Evolutionary conservation across 2,888 invertebrate species (phyloP).

Genomic region (Keiferia lycopersicella): DNA sequence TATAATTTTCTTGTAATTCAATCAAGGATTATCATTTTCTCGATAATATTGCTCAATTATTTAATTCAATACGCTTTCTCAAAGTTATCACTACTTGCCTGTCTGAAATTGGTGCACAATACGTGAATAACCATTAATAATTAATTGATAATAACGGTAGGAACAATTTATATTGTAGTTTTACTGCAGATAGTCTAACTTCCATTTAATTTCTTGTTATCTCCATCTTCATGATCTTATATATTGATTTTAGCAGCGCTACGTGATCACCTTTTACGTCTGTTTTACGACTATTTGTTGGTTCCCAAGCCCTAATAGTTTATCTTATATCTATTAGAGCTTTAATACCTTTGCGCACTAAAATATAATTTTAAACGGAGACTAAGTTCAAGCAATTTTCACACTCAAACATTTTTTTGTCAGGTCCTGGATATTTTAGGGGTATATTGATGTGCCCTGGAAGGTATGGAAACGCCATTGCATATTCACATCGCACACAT

Average conservation of each 20-base stretch:
- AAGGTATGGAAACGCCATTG: no score
- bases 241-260: slow-evolving; percentile 1
- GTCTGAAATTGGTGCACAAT: neutral
- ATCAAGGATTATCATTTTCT: no score
- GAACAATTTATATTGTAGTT: neutral
- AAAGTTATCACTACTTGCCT: neutral
- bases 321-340: neutral
- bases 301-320: slow-evolving; percentile 3
- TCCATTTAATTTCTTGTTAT: slow-evolving; percentile 4
- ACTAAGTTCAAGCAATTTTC: neutral
- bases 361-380: neutral
- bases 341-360: neutral
- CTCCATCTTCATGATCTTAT: neutral
- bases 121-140: neutral
- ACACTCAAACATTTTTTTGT: no score
- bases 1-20: no score
- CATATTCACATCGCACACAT: no score
- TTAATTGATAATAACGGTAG: slow-evolving; percentile 6
- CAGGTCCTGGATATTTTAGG: no score
- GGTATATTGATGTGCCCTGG: no score
- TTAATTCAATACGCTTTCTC: neutral
- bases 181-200: slow-evolving; percentile 13
- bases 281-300: slow-evolving; percentile 5
- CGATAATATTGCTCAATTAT: no score
- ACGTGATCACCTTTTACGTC: slow-evolving; percentile 9